Conservation (phyloP, 2,888 invertebrate genomes). For the Melinaea menophilus region DNA sequence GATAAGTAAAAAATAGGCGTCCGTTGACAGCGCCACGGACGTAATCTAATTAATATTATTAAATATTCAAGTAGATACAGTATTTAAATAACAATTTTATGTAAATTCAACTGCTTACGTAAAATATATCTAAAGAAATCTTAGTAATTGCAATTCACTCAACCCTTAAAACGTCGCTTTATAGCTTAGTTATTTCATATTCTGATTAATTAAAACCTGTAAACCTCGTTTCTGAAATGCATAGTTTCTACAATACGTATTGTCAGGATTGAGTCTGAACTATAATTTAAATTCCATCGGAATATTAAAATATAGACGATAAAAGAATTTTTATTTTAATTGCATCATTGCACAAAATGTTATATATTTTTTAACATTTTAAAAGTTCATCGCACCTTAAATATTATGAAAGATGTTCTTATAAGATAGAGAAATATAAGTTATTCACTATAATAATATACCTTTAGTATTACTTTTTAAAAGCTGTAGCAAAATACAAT, state of each 20-base stretch:
- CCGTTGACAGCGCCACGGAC: no score
- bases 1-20: no score
- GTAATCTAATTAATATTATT: no score
- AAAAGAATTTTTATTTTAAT: neutral
- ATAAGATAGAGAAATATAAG: constrained; percentile 18
- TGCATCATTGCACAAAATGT: constrained; percentile 59
- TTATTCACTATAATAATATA: neutral
- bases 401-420: constrained; percentile 15
- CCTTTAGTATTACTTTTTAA: constrained; percentile 9
- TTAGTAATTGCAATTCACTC: no score
- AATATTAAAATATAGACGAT: constrained; percentile 15
- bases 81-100: no score
- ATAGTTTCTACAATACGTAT: no score
- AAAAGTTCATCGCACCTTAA: constrained; percentile 42
- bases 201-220: constrained; percentile 24
- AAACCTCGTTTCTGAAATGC: constrained; percentile 1
- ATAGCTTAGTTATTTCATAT: constrained; percentile 25
- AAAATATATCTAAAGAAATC: no score
- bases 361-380: constrained; percentile 41
- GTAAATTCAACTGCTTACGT: no score
- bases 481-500: constrained; percentile 24
- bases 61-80: no score
- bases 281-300: constrained; percentile 17
- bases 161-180: constrained; percentile 20
- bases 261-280: constrained; percentile 8